Evolutionary conservation across 2,888 invertebrate species (phyloP), one percentile per base, ranked within the genome.

Genomic region (Epsilonema sp.): DNA sequence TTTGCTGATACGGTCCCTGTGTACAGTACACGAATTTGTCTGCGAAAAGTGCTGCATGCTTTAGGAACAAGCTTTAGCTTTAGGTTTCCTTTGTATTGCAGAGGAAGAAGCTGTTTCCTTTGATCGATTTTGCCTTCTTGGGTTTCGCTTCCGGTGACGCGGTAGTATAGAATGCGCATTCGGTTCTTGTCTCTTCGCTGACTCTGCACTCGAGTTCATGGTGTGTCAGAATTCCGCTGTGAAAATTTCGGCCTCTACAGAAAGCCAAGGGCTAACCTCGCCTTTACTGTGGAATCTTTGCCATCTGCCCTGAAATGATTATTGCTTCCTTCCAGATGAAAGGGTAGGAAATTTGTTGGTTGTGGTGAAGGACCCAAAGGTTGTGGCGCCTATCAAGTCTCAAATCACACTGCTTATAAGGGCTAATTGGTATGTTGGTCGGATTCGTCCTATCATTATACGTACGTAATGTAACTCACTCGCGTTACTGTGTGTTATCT

Each of bases 171-270:
- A 97, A 97, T 74, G 87, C 89, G 41, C 82, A 78, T 76, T 79
- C 89, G 25, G 81, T 89, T 47, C 77, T n/a, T n/a, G 92, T 40
- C 79, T 82, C 68, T 92, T 94, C 70, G 82, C 79, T 2, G 69
- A 77, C 50, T 72, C 78, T 48, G 89, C 87, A 37, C 80, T 92
- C 66, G 94, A 97, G 69, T 72, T 92, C 45, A 72, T 94, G 54
- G 80, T 82, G 63, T 80, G 90, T 2, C 97, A 99, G 70, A 90
- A 89, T 13, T 97, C 89, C 71, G 92, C 97, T 46, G 97, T 97
- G 97, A 99, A 71, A 99, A 99, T 71, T 97, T 97, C 70, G 97
- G 97, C 16, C 74, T 97, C 3, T 99, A 99, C 72, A 90, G 87
- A 82, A 53, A 65, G 77, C 31, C 8, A 16, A 31, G 8, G 16